Evolutionary conservation across 2,888 invertebrate species (phyloP), one percentile per base, ranked within the genome.

Genomic region (Creontiades dilutus): DNA sequence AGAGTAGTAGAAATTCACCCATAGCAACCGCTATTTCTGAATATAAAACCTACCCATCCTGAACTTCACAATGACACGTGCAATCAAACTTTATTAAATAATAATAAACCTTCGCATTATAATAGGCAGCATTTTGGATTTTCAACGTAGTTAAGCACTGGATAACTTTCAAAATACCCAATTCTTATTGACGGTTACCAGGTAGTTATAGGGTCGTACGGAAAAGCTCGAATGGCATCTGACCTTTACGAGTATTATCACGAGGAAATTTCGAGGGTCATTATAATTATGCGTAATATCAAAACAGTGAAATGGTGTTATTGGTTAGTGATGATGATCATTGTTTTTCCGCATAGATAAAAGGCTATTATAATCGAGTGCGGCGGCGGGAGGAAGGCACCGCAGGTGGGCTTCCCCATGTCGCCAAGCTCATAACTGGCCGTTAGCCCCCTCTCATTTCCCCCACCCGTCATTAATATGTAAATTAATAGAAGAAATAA

Each of bases 401-500:
- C 61, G 19, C 61, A 61, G 61, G 61, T 61, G 61, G 61, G 61
- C 61, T 61, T 61, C 19, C 23, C 81, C 48, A 81, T 81, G 81
- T 81, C 81, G n/a, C 81, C 0, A 19, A 81, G 81, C 81, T 19
- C 81, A 81, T 81, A 81, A 81, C 46, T 19, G 48, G 46, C 47
- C 81, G 47, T 81, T 81, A 81, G 11, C 47, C 14, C 12, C 48
- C 47, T 48, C 81, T 19, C 81, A 0, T 23, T 19, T n/a, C 23
- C 23, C n/a, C 0, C n/a, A 19, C 11, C 48, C 48, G 81, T 47
- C 48, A 81, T 81, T 81, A 81, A 81, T 81, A 81, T 81, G 81
- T 81, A 81, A 81, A 81, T 81, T 81, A 81, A 81, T 81, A 81
- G 81, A 81, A 81, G 81, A 48, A 81, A 81, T 81, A 81, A 81